Base-by-base conservation (phyloP, 2,797 vertebrate genomes). In the Pseudochirops cupreus region DNA sequence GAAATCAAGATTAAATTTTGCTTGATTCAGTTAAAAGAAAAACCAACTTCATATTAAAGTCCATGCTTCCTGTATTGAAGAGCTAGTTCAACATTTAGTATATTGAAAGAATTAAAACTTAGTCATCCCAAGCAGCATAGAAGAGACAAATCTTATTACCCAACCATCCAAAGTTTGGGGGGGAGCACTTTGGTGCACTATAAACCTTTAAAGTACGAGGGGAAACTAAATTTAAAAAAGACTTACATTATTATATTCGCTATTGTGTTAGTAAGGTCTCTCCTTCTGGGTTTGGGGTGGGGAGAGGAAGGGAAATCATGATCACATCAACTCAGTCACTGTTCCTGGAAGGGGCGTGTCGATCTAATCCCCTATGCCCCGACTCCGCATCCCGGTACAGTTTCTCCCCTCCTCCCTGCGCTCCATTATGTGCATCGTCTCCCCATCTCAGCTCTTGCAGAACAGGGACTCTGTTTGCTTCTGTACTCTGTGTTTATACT, bases 201-300 rank as follows among this genome's bases (percentile, higher is more conserved):
- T 97, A 97, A 96, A 91, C 95, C 91, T 96, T 94, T 95, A 95
- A 97, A 97, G 93, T 95, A 92, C 74, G 93, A 94, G 94, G 74
- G 56, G 96, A 82, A 62, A 97, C 97, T 97, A 96, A 97, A 97
- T 96, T 97, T 94, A 96, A 91, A 97, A 97, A 96, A 97, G 74
- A 50, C 90, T 92, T 56, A 91, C 33, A 95, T 94, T 95, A 96
- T 97, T 97, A 95, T 97, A 97, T 90, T 50, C 91, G 59, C 92
- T 94, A 95, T 93, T 96, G 55, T 87, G 21, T 10, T 50, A 87
- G 9, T 87, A 87, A 39, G 74, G 74, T 26, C 39, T 46, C 74
- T 87, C 39, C 24, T 87, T 87, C 11, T 28, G 39, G 74, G 39
- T 26, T 87, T 87, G 74, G 39, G 74, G 39, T 46, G 39, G 74